phyloP scores from a whole-genome alignment of 1,140 invertebrate genomes.

The Frieseomelitta varia region DNA sequence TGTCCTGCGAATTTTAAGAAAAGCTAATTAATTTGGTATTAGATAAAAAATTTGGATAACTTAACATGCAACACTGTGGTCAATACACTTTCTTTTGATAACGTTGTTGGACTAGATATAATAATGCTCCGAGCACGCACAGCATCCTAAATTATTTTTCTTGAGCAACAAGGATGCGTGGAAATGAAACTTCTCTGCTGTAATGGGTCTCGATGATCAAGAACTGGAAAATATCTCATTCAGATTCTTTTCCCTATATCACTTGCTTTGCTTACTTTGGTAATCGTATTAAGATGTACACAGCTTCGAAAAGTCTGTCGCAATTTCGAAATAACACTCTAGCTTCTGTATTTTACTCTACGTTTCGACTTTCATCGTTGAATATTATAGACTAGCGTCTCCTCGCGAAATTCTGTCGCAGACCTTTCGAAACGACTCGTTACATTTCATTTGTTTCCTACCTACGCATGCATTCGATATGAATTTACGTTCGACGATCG shows the following conservation, averaged over 20 bases:
- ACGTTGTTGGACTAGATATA: constrained; percentile 23
- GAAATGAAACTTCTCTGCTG: neutral
- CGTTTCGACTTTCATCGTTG: too few species aligned
- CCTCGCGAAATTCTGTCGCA: neutral
- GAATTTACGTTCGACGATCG: constrained; percentile 11
- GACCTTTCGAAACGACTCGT: constrained; percentile 23
- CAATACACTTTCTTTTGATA: neutral
- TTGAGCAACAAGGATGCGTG: neutral
- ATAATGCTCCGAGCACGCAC: neutral
- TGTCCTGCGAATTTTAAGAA: neutral
- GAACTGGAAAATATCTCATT: neutral
- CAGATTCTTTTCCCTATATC: constrained; percentile 3
- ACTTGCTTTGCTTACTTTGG: constrained; percentile 41
- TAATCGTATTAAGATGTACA: constrained; percentile 10
- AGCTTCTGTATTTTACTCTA: neutral
- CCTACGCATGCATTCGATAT: constrained; percentile 46
- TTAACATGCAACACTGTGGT: neutral
- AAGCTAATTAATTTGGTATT: neutral
- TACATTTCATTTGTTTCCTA: constrained; percentile 37
- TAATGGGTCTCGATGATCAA: neutral
- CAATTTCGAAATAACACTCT: neutral
- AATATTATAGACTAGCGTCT: neutral
- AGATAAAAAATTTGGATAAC: too few species aligned
- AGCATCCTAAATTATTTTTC: neutral
- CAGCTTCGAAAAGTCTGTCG: neutral